phyloP scores from a whole-genome alignment of 2,888 invertebrate genomes.

The Papilio elwesi region DNA sequence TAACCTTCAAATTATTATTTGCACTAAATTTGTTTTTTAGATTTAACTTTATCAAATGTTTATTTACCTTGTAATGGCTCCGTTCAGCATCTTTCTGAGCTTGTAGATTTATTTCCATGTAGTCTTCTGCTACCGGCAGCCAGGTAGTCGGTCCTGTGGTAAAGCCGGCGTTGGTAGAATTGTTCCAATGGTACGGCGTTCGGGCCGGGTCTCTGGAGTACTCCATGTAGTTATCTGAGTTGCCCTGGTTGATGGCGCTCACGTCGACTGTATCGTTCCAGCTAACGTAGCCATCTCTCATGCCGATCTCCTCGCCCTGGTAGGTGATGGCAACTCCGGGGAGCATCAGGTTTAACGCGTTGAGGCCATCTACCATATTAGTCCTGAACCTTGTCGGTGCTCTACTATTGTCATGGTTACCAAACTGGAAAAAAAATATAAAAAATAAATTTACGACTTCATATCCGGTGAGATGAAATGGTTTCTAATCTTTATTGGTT shows the following conservation, averaged over 20 bases:
- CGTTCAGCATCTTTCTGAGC: conserved; percentile 72
- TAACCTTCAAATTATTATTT: no score
- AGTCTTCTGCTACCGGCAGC: conserved; percentile 87
- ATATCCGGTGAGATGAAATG: neutral
- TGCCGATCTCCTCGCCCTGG: conserved; percentile 92
- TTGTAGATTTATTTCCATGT: conserved; percentile 82
- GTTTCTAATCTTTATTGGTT: neutral
- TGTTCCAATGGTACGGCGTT: conserved; percentile 87
- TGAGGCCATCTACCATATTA: conserved; percentile 87
- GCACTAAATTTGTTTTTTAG: neutral
- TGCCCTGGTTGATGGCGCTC: conserved; percentile 81
- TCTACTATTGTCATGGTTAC: conserved; percentile 88
- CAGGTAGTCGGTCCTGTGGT: conserved; percentile 82
- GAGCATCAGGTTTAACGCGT: conserved; percentile 88
- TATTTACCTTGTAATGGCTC: conserved; percentile 79
- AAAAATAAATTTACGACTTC: conserved; percentile 38
- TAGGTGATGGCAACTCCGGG: conserved; percentile 92
- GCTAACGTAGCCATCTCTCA: conserved; percentile 85
- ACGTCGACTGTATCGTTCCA: conserved; percentile 85
- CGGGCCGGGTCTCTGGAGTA: conserved; percentile 86
- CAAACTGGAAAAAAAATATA: conserved; percentile 74
- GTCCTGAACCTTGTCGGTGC: conserved; percentile 86
- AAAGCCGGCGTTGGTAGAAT: conserved; percentile 84
- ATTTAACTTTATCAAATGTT: neutral
- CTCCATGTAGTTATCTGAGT: conserved; percentile 76